Conservation (phyloP, 2,888 invertebrate species). For the Dicyrtomina minuta region DNA sequence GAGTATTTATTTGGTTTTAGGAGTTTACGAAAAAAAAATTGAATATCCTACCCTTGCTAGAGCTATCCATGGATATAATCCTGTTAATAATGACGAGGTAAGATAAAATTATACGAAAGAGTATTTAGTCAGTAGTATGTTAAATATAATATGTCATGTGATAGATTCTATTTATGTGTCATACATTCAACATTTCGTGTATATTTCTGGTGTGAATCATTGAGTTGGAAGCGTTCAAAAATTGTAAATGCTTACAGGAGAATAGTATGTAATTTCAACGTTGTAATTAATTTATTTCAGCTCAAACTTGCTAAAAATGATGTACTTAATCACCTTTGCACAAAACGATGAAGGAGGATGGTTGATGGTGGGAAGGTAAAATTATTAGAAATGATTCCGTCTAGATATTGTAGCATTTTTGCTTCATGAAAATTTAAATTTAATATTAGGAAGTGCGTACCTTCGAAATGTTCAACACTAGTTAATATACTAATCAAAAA, state of each 20-base stretch:
- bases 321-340: slow-evolving; percentile 91
- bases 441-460: too few species aligned
- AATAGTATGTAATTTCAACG: not conserved
- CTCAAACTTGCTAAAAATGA: slow-evolving; percentile 94
- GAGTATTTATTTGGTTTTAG: too few species aligned
- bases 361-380: slow-evolving; percentile 97
- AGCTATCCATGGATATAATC: slow-evolving; percentile 90
- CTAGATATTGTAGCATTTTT: not conserved
- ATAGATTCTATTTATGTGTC: too few species aligned
- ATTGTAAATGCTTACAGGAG: not conserved
- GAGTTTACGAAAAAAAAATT: not conserved
- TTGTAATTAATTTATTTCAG: slow-evolving; percentile 60
- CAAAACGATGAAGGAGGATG: slow-evolving; percentile 96
- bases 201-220: too few species aligned
- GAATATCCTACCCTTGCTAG: slow-evolving; percentile 55
- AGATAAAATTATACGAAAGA: too few species aligned
- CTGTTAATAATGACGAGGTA: slow-evolving; percentile 95
- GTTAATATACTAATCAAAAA: too few species aligned
- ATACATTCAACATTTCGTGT: too few species aligned
- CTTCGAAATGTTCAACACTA: too few species aligned
- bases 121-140: too few species aligned
- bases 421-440: too few species aligned
- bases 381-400: not conserved
- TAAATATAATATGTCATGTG: too few species aligned
- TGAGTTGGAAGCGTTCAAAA: too few species aligned